phyloP scores from a whole-genome alignment of 2,797 vertebrate species.

The Nothura maculosa region DNA sequence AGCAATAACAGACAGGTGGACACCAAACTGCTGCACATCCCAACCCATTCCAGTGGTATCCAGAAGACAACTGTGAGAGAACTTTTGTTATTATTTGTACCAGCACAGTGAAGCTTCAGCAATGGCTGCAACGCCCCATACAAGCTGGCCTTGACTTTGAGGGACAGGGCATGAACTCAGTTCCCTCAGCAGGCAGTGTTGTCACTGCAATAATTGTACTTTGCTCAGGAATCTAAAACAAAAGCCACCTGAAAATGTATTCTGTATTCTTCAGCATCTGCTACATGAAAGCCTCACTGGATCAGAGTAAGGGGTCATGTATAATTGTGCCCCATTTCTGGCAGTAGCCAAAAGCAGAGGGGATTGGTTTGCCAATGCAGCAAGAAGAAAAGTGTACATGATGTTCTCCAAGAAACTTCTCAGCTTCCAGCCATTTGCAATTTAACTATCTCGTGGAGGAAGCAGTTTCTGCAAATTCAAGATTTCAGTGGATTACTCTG shows the following conservation, averaged over 20 bases:
- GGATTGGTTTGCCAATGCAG: background rate
- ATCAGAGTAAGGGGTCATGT: background rate
- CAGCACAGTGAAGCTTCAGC: background rate
- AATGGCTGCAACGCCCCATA: background rate
- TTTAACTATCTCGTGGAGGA: background rate
- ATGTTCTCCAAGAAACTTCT: background rate
- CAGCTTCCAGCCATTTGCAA: background rate
- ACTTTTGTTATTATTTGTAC: background rate
- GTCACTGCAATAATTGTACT: background rate
- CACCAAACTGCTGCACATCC: background rate
- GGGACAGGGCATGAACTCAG: background rate
- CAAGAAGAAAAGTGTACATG: background rate
- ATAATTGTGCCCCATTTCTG: background rate
- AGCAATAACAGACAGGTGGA: conserved; percentile 13
- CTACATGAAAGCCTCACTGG: background rate
- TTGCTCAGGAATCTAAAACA: background rate
- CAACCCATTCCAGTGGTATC: conserved; percentile 35
- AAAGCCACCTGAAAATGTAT: background rate
- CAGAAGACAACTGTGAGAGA: background rate
- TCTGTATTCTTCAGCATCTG: background rate
- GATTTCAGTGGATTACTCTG: background rate
- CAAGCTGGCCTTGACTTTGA: background rate
- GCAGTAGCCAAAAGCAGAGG: background rate
- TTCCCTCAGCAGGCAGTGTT: background rate
- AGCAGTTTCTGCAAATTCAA: background rate